Base-by-base conservation (phyloP, 2,797 vertebrate species). In the Falco rusticolus region DNA sequence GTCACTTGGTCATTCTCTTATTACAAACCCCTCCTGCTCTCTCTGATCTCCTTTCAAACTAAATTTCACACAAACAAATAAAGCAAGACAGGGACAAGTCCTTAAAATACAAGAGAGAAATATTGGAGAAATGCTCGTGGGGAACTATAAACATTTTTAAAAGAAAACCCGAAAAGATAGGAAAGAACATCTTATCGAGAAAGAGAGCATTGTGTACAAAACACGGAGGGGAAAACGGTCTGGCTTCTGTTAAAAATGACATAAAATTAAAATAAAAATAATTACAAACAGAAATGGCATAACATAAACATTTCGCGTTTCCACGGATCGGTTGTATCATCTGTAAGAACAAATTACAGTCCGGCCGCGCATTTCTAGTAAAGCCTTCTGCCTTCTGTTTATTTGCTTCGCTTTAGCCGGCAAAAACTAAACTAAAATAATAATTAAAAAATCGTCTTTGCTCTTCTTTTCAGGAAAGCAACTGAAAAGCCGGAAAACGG, bases 1-100 rank as follows among this genome's bases (percentile, higher is more conserved):
- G 99, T 99, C 99, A 99, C 98, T 99, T 98, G 99, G 99, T 99
- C 99, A 99, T 98, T 98, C 99, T 99, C 98, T 98, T 98, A 98
- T 99, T 98, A 98, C 98, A 98, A 98, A 97, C 98, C 97, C 97
- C 98, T 98, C 97, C 98, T 97, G 98, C 97, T 97, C 97, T 94
- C 98, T 98, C 98, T 98, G 98, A 99, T 99, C 99, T 99, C 98
- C 98, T 98, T 99, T 99, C 98, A 99, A 98, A 98, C 98, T 98
- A 97, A 98, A 98, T 99, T 99, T 98, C 98, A 98, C 97, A 98
- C 98, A 98, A 98, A 98, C 98, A 98, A 98, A 99, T 98, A 98
- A 98, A 98, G 97, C 96, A 98, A 98, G 98, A 97, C 98, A 98
- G 98, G 98, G 96, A 98, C 97, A 98, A 96, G 97, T 96, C 97